These are phyloP conservation scores for Furcula furcula DNA, from an alignment of 2,888 invertebrate species.

Conservation along the genomic window DNA sequence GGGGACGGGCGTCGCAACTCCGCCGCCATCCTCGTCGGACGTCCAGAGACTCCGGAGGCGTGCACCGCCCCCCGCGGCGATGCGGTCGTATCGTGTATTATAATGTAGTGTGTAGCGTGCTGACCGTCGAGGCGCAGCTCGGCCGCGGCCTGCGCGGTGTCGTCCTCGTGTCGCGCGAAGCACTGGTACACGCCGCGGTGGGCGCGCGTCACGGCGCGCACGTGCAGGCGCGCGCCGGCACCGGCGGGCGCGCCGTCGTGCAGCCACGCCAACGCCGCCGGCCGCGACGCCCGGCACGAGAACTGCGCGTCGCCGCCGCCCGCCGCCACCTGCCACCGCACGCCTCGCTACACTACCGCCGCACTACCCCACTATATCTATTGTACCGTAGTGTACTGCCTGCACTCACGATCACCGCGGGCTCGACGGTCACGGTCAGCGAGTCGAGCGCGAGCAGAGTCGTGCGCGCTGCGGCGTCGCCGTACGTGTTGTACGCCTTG, in stretches of 20 bases:
- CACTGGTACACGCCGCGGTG: conserved; percentile 95
- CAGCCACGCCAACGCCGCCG: conserved; percentile 83
- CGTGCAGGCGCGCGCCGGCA: conserved; percentile 40
- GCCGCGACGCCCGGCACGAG: conserved; percentile 83
- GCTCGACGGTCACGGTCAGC: conserved; percentile 82
- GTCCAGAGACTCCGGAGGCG: no score
- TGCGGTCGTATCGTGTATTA: no score
- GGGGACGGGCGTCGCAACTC: no score
- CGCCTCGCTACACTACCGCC: background rate
- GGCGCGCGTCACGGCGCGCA: conserved; percentile 83
- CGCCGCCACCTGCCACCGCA: conserved; percentile 80
- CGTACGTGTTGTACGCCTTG: conserved; percentile 85
- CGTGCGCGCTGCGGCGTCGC: conserved; percentile 84
- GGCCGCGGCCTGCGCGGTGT: conserved; percentile 87
- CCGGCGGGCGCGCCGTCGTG: conserved; percentile 84
- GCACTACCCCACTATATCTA: background rate
- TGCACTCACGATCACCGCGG: conserved; percentile 76
- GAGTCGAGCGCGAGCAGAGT: conserved; percentile 83
- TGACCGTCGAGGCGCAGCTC: conserved; percentile 90
- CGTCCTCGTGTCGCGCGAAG: conserved; percentile 85
- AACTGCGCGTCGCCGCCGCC: conserved; percentile 85
- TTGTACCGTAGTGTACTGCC: background rate
- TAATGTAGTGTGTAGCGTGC: conserved; percentile 20
- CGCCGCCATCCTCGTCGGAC: no score
- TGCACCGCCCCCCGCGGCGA: no score